phyloP scores from a whole-genome alignment of 2,113 vertebrate species.

The Microcebus lehilahytsara region DNA sequence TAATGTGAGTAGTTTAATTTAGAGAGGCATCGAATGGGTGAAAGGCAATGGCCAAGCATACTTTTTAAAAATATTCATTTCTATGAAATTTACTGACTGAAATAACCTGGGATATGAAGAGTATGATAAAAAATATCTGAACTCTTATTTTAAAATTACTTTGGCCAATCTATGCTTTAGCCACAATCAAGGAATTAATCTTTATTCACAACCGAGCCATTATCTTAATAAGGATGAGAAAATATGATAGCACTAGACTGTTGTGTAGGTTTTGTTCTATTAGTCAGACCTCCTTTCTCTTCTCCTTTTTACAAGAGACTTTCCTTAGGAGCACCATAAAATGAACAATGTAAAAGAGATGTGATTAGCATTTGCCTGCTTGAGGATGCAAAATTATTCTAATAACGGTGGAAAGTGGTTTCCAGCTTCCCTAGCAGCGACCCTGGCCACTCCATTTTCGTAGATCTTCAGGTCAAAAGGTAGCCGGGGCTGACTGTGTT shows the following conservation, averaged over 20 bases:
- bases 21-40: not conserved
- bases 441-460: not conserved
- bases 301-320: slow-evolving; percentile 30
- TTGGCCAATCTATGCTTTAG: slow-evolving; percentile 3
- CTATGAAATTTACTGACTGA: not conserved
- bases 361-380: not conserved
- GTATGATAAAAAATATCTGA: slow-evolving; percentile 11
- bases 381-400: not conserved
- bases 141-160: slow-evolving; percentile 49
- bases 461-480: not conserved
- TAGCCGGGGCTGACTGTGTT: fast-evolving
- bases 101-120: not conserved
- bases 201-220: slow-evolving; percentile 42
- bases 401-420: too few relatives aligned
- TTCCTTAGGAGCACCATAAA: not conserved
- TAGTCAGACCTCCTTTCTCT: not conserved
- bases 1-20: slow-evolving; percentile 12
- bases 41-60: not conserved
- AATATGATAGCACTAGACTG: not conserved
- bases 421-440: not conserved
- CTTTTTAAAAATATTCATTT: slow-evolving; percentile 24
- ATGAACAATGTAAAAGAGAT: not conserved
- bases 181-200: slow-evolving; percentile 40
- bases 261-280: not conserved
- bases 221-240: slow-evolving; percentile 30